These are phyloP conservation scores for Nipponacmea schrenckii DNA, from an alignment of 2,888 invertebrate species.

Conservation along the genomic window DNA sequence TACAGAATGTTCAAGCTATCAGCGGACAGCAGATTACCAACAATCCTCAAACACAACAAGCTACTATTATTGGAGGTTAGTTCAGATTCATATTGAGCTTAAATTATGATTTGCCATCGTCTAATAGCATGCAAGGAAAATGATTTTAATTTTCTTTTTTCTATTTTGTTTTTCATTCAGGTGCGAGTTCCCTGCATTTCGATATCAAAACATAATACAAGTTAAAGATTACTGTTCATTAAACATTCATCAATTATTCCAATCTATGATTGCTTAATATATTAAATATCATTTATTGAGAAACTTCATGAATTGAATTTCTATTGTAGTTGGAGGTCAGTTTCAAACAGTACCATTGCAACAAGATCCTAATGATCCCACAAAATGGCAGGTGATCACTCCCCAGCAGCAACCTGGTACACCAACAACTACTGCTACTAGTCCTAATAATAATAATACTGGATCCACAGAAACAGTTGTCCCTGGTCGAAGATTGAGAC, in stretches of 20 bases:
- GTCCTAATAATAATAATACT: constrained; percentile 15
- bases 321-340: neutral
- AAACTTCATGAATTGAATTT: too few species aligned
- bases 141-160: neutral
- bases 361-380: constrained; percentile 84
- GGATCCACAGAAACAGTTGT: constrained; percentile 32
- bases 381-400: constrained; percentile 80
- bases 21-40: constrained; percentile 24
- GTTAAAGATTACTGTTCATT: too few species aligned
- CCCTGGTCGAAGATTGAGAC: constrained; percentile 72
- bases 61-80: constrained; percentile 29
- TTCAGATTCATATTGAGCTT: too few species aligned
- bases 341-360: constrained; percentile 74
- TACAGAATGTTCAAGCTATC: constrained; percentile 31
- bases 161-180: neutral
- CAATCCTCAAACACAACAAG: neutral
- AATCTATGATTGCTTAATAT: too few species aligned
- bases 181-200: too few species aligned
- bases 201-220: too few species aligned
- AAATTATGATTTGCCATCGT: too few species aligned
- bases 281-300: too few species aligned
- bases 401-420: constrained; percentile 21
- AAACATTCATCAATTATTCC: too few species aligned
- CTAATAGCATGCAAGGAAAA: too few species aligned
- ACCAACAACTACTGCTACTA: constrained; percentile 9